Conservation (phyloP, 2,113 vertebrate species). For the Limnothrissa miodon region DNA sequence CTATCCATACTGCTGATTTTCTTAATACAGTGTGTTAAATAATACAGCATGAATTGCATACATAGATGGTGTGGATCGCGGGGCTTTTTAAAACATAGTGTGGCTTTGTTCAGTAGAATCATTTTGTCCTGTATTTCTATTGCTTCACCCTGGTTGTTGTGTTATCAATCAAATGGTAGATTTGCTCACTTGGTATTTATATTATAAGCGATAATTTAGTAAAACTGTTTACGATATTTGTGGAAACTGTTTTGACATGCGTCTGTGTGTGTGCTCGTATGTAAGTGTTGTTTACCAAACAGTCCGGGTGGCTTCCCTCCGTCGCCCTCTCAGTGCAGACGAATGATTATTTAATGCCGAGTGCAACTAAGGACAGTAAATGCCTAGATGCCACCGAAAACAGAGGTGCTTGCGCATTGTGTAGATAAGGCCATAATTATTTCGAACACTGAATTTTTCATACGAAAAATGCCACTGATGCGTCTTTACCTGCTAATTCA, state of each 20-base stretch:
- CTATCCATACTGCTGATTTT: not conserved
- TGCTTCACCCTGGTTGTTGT: not conserved
- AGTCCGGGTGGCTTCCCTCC: constrained; percentile 26
- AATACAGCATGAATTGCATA: not conserved
- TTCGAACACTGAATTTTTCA: not conserved
- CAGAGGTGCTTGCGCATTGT: not conserved
- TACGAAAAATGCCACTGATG: not conserved
- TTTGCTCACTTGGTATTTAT: not conserved
- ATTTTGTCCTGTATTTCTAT: constrained; percentile 29
- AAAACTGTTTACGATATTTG: constrained; percentile 17
- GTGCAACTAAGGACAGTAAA: constrained; percentile 56
- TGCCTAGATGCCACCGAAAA: constrained; percentile 13
- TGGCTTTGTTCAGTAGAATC: constrained; percentile 42
- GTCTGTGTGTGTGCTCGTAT: constrained; percentile 14
- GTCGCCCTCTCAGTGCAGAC: constrained; percentile 25
- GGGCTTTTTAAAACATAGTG: constrained; percentile 25
- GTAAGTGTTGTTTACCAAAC: constrained; percentile 54
- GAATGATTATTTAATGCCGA: constrained; percentile 34
- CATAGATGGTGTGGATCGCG: not conserved
- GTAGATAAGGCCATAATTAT: not conserved
- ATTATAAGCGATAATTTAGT: not conserved
- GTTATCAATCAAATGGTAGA: not conserved
- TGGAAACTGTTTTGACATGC: constrained; percentile 27
- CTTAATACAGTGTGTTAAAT: not conserved
- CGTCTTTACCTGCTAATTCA: not conserved